Percentiles rank a stretch among this genome's conserved stretches.
Evolutionary conservation across 2,888 invertebrate species (phyloP).

Genomic region (Noctua fimbriata): DNA sequence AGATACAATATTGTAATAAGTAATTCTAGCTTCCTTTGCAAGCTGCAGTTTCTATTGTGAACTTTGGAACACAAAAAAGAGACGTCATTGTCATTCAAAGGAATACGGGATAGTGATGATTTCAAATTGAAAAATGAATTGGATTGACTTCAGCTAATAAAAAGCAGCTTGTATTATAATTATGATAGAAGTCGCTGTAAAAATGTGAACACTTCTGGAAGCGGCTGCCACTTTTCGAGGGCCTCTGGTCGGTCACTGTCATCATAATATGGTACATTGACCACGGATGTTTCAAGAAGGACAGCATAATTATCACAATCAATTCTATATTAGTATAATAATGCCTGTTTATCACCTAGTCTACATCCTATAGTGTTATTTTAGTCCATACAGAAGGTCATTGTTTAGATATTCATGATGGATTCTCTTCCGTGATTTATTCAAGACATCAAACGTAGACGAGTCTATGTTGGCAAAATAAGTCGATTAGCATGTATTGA

Average conservation of each 20-base stretch:
- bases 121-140: background rate
- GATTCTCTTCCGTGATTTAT: slow-evolving; percentile 42
- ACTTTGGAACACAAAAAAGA: no score
- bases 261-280: background rate
- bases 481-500: slow-evolving; percentile 8
- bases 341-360: slow-evolving; percentile 1
- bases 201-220: background rate
- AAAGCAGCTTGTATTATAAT: background rate
- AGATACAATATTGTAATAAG: background rate
- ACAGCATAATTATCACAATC: slow-evolving; percentile 5
- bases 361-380: slow-evolving; percentile 22
- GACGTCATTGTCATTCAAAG: background rate
- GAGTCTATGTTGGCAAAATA: slow-evolving; percentile 1
- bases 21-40: background rate
- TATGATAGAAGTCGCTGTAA: background rate
- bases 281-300: background rate
- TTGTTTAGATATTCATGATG: slow-evolving; percentile 33
- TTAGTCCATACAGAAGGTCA: slow-evolving; percentile 44
- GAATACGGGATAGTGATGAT: background rate
- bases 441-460: slow-evolving; percentile 10
- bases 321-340: slow-evolving; percentile 9
- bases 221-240: background rate
- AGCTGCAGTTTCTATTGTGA: no score
- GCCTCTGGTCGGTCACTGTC: background rate
- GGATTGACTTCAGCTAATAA: no score